Conservation (phyloP, 92 coral and sea anemone species). For the Micromussa lordhowensis region DNA sequence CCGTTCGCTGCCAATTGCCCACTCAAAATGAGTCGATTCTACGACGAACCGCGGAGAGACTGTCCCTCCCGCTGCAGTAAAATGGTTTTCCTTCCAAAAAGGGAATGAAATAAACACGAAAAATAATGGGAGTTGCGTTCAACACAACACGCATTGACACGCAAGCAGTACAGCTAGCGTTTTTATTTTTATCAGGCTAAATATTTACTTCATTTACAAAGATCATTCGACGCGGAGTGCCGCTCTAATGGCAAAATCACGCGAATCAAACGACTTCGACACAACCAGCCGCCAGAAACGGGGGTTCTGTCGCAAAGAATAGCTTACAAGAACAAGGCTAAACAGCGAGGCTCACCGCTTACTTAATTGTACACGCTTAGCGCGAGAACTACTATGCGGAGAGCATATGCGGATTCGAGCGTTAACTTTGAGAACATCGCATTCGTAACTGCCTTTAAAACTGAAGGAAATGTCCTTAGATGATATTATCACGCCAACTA, state of each 20-base stretch:
- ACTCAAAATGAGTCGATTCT: conserved; percentile 5
- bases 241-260: conserved; percentile 35
- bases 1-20: background rate
- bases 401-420: background rate
- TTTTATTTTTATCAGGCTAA: conserved; percentile 24
- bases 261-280: conserved; percentile 16
- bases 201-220: conserved; percentile 29
- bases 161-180: background rate
- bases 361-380: background rate
- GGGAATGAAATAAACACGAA: conserved; percentile 1
- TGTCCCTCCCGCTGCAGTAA: conserved; percentile 4
- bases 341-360: background rate
- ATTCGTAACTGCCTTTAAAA: background rate
- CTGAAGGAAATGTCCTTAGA: background rate
- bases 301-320: background rate
- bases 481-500: conserved; percentile 8
- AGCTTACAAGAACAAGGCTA: background rate
- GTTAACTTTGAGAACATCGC: background rate
- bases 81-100: conserved; percentile 1
- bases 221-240: conserved; percentile 14
- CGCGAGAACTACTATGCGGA: conserved; percentile 1
- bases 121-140: background rate
- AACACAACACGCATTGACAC: background rate
- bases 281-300: background rate
- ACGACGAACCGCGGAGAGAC: background rate